These are phyloP conservation scores for Petromus typicus DNA, from an alignment of 2,113 vertebrate genomes.

Conservation along the genomic window DNA sequence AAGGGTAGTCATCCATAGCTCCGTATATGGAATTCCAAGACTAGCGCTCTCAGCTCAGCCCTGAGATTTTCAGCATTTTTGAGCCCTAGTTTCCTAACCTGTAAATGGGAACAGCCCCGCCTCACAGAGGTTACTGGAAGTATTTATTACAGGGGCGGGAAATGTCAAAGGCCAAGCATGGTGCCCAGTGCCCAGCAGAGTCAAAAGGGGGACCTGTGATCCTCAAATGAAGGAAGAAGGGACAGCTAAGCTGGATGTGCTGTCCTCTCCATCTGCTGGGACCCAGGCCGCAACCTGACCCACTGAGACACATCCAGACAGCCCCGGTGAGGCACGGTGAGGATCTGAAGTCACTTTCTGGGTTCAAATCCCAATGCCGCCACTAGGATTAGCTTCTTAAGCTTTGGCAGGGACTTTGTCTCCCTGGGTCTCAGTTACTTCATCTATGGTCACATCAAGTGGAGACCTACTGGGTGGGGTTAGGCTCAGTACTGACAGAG, in stretches of 20 bases:
- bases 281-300: not conserved
- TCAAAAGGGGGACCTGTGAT: not conserved
- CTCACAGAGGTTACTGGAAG: not conserved
- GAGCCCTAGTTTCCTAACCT: conserved; percentile 23
- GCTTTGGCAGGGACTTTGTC: not conserved
- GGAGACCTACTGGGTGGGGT: not conserved
- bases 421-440: not conserved
- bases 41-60: not conserved
- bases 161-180: not conserved
- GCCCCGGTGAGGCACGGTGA: not conserved
- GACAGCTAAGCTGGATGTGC: not conserved
- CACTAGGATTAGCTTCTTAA: not conserved
- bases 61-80: not conserved
- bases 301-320: not conserved
- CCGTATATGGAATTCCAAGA: not conserved
- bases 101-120: not conserved
- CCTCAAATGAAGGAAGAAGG: not conserved
- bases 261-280: not conserved
- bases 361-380: not conserved
- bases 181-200: not conserved
- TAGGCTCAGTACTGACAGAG: not conserved
- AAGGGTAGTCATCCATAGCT: too few relatives aligned
- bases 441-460: not conserved
- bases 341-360: not conserved
- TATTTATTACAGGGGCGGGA: not conserved